Evolutionary conservation across 1,140 invertebrate species (phyloP).

Genomic region (Rhynchophorus ferrugineus): DNA sequence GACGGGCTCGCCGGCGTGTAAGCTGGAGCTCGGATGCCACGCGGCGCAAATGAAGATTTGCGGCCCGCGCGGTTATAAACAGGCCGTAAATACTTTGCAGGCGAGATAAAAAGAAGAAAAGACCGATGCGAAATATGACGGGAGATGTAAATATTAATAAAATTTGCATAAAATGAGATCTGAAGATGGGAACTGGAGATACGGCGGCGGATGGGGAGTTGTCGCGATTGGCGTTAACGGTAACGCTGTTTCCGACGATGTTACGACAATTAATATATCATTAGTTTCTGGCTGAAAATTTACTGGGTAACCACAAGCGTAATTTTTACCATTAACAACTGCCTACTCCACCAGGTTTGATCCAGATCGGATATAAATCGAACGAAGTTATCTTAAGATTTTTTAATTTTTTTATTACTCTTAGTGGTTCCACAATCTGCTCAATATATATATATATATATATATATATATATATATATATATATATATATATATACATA

Average conservation of each 20-base stretch:
- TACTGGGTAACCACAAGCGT: no score
- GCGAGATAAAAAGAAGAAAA: constrained; percentile 17
- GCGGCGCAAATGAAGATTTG: constrained; percentile 24
- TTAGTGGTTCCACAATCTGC: no score
- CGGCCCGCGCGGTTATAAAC: constrained; percentile 17
- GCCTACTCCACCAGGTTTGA: no score
- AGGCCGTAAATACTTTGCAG: constrained; percentile 20
- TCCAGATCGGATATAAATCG: no score
- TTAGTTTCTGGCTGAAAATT: no score
- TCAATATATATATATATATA: no score
- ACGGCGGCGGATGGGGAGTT: constrained; percentile 7
- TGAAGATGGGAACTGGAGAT: constrained; percentile 19
- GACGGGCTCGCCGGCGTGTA: constrained; percentile 9
- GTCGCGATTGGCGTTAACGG: constrained; percentile 1
- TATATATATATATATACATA: no score
- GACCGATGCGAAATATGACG: constrained; percentile 20
- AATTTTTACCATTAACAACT: no score
- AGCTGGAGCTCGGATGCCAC: constrained; percentile 10
- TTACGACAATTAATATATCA: neutral
- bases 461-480: no score
- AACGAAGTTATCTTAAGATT: no score
- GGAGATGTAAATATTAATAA: constrained; percentile 25
- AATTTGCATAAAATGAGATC: constrained; percentile 23
- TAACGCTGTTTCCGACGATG: neutral
- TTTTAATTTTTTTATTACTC: no score